phyloP scores from a whole-genome alignment of 2,113 vertebrate genomes.

The Ochotona curzoniae region DNA sequence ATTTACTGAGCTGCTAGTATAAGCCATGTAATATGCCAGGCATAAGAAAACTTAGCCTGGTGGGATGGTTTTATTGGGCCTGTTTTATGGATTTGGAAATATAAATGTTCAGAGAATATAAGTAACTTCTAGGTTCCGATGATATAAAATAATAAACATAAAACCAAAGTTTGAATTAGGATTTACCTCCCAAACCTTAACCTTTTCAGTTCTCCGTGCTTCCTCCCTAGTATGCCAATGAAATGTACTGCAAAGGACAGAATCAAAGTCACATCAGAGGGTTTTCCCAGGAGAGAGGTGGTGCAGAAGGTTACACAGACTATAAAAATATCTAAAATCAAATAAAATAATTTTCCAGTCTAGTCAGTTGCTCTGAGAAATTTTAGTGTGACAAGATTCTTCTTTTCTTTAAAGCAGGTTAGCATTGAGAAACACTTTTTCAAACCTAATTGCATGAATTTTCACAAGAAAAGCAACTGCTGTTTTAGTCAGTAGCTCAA shows the following conservation, averaged over 20 bases:
- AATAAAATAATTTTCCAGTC: background rate
- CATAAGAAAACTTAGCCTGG: background rate
- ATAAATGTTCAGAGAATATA: background rate
- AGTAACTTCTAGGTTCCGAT: background rate
- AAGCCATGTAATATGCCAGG: background rate
- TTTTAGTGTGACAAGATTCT: conserved; percentile 20
- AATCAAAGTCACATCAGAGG: background rate
- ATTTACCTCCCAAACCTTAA: background rate
- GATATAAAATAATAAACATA: background rate
- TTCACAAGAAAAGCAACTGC: conserved; percentile 38
- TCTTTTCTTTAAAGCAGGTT: conserved; percentile 6
- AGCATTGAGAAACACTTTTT: conserved; percentile 46
- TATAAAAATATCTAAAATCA: background rate
- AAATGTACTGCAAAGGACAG: background rate
- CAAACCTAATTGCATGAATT: conserved; percentile 46
- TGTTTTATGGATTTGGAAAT: background rate
- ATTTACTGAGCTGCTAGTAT: too few relatives aligned
- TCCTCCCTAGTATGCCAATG: background rate
- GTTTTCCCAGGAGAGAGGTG: background rate
- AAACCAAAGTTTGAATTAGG: background rate
- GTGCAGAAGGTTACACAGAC: background rate
- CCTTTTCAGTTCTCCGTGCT: rapidly evolving
- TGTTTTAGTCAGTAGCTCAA: conserved; percentile 10
- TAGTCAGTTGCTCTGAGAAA: background rate
- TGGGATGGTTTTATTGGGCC: background rate